Evolutionary conservation across 2,797 vertebrate genomes (phyloP), one percentile per base, ranked within the genome.

Genomic region (Pampus argenteus): DNA sequence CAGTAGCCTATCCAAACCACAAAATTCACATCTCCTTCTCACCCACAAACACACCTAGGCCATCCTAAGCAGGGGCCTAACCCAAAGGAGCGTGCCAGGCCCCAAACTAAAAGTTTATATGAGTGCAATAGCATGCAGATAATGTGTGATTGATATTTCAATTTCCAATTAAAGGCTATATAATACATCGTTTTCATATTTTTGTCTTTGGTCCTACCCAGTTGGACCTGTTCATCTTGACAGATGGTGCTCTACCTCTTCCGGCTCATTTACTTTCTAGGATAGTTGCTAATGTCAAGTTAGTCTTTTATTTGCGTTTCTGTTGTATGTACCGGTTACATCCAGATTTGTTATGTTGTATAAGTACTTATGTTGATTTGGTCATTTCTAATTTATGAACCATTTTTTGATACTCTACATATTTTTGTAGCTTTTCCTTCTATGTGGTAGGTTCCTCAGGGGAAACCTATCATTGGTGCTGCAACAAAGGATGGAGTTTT

Each of bases 291-390:
- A 83, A 87, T 91, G 92, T 94, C 90, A 89, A 71, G 78, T 91
- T 91, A 87, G 71, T 71, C 7, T 75, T 87, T 90, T 86, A n/a
- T n/a, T 87, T 64, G 86, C 79, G 89, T 93, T 91, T 91, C 92
- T 88, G 92, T 93, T 95, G 92, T 96, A 96, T 97, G 95, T 98
- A 95, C 96, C 96, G 96, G 96, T 96, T 98, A 96, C 96, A 97
- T 98, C 95, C 92, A 95, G 91, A 92, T 92, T 85, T 88, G 89
- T 93, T 95, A 91, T 94, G 88, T 94, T 94, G 84, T 95, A 90
- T 90, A 87, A 93, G 89, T 96, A 89, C 94, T 94, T 95, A 87
- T 94, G 94, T 94, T 93, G 89, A 94, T 94, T 94, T 91, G 93
- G 88, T 95, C 92, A 94, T 87, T 92, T 92, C 84, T 91, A 91